phyloP scores from a whole-genome alignment of 2,113 vertebrate species.

The Plecturocebus donacophilus region DNA sequence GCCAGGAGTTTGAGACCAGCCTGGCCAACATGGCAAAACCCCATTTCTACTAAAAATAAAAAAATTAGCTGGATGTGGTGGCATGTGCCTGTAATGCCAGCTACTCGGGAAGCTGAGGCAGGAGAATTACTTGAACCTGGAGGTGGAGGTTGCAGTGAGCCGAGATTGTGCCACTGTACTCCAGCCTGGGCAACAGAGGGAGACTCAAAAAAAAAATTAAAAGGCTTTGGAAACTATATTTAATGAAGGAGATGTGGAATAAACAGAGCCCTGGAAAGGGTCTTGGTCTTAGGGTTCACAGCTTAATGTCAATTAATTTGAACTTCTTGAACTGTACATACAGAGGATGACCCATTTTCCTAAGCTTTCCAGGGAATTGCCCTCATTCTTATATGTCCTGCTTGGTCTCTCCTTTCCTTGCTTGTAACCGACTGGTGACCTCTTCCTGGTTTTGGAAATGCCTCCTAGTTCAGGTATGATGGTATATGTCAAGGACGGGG shows the following conservation, averaged over 20 bases:
- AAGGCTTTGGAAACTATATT: slow-evolving; percentile 22
- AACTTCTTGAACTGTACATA: slow-evolving; percentile 14
- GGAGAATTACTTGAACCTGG: too few relatives aligned
- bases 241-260: background rate
- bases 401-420: slow-evolving; percentile 32
- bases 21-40: too few relatives aligned
- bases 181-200: too few relatives aligned
- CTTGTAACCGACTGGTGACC: background rate
- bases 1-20: too few relatives aligned
- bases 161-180: too few relatives aligned
- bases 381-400: slow-evolving; percentile 5
- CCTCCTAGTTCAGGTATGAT: slow-evolving; percentile 5
- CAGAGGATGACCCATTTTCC: background rate
- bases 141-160: too few relatives aligned
- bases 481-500: background rate
- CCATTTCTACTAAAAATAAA: too few relatives aligned
- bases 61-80: too few relatives aligned
- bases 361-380: slow-evolving; percentile 44
- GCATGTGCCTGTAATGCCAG: too few relatives aligned
- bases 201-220: background rate
- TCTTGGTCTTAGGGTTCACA: slow-evolving; percentile 13
- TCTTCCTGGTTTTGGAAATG: slow-evolving; percentile 20
- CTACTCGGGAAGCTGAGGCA: too few relatives aligned
- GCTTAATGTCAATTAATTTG: slow-evolving; percentile 25
- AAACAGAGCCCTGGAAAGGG: background rate